Base-by-base conservation (phyloP, 1,140 invertebrate species). In the Euura lappo region DNA sequence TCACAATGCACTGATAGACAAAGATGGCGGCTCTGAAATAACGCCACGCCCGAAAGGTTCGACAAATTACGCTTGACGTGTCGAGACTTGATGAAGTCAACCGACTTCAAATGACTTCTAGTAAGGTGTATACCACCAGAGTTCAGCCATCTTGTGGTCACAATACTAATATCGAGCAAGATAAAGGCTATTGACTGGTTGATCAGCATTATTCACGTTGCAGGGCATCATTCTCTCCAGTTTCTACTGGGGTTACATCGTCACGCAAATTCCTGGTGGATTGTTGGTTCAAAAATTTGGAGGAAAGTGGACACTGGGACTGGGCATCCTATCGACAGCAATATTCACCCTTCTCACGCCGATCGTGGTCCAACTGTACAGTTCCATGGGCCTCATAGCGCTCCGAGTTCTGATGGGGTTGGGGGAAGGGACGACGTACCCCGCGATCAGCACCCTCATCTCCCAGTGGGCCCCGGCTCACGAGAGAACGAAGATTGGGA, bases 401-500 rank as follows among this genome's bases (percentile, higher is more conserved):
- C 83, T 94, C 0, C 87, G 93, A 74, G 90, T 94, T 1, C 78
- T 94, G 2, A 93, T 93, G 89, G 93, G 93, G 72, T 84, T 94
- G 1, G 93, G 93, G 74, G 92, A 94, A 90, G 94, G 94, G 65
- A 93, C 93, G 5, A 94, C 93, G 3, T 94, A 93, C 80, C 94
- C 93, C 3, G 93, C 93, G 0, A 78, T 95, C 46, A 94, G 93
- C 79, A 91, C 91, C 0, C 87, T 95, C 77, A 83, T 95, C 2
- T 92, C 93, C 2, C 90, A 93, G 78, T 95, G 94, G 94, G 92
- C 93, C 0, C 94, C 94, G 0, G 84, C 91, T 0, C 89, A 90
- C 6, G 94, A 95, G 84, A 89, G 94, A 77, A 92, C 92, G 0
- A 91, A 92, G 78, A 90, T 94, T 73, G 93, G 93, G 3, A 92